Base-by-base conservation (phyloP, 92 coral and sea anemone genomes). In the Meandrina meandrites region DNA sequence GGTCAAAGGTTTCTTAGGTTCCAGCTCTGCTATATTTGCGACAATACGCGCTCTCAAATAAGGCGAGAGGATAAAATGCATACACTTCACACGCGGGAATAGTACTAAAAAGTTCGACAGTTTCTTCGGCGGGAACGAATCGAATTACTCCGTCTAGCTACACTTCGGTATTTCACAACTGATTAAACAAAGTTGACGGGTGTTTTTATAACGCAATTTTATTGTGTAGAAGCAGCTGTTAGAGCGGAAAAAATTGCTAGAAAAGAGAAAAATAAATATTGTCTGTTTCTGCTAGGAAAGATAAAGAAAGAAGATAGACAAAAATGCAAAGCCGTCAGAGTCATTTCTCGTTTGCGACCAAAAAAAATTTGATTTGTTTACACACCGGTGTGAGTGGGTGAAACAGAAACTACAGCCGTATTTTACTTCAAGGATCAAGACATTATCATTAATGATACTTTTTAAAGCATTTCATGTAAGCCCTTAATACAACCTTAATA, bases 141-240 rank as follows among this genome's bases (percentile, higher is more conserved):
- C 69, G 4, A n/a, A 64, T 64, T 9, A 64, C 69, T 24, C 69
- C 34, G 71, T 66, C 28, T 66, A 66, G 34, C 12, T 8, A 9
- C 17, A 66, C 71, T 66, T 66, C 28, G 71, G 32, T 66, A 32
- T 56, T 51, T 79, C 16, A 37, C 82, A 53, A 53, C 82, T 79
- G 82, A 34, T 79, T 56, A 32, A 79, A 79, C 70, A 79, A 56
- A 10, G 15, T 56, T 79, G 68, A 56, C 68, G 42, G 22, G 69
- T 79, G 69, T 79, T 32, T 79, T 34, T 22, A 4, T 48, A 56
- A 56, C 34, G 45, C 66, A 32, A 37, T 73, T 34, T 79, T 56
- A 13, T 34, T 1, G 28, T 56, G 69, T 53, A 34, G 69, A 30
- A 18, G n/a, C 68, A 78, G 81, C 81, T 54, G 64, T 54, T 18